These are phyloP conservation scores for Electrophaes corylata DNA, from an alignment of 2,888 invertebrate genomes.

Conservation along the genomic window DNA sequence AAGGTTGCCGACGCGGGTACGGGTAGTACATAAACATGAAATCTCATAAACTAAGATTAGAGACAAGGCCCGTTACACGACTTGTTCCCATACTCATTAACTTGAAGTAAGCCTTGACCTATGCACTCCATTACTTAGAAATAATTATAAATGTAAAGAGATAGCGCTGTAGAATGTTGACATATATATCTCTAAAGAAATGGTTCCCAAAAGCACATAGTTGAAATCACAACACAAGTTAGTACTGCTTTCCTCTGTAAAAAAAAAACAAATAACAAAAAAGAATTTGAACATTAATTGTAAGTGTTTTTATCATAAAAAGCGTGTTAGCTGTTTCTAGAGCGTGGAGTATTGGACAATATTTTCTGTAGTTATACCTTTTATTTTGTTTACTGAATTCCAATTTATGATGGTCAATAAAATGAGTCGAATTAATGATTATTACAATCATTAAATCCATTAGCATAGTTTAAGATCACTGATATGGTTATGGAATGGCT, in stretches of 20 bases:
- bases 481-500: slow-evolving; percentile 24
- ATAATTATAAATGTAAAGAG: background rate
- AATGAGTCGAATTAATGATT: slow-evolving; percentile 25
- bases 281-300: slow-evolving; percentile 4
- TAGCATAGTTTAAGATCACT: slow-evolving; percentile 23
- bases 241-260: slow-evolving; percentile 17
- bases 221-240: too few relatives aligned
- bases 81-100: slow-evolving; percentile 1
- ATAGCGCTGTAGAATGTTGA: background rate
- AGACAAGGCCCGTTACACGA: background rate
- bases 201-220: slow-evolving; percentile 35
- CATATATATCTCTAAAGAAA: too few relatives aligned
- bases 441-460: slow-evolving; percentile 26
- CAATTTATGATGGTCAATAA: slow-evolving; percentile 21
- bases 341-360: slow-evolving; percentile 5
- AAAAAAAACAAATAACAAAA: slow-evolving; percentile 12
- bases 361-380: background rate
- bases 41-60: slow-evolving; percentile 1
- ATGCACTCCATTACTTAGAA: background rate
- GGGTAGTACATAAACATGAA: slow-evolving; percentile 1
- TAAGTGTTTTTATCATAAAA: background rate
- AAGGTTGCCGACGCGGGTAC: background rate
- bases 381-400: slow-evolving; percentile 5
- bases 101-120: slow-evolving; percentile 1
- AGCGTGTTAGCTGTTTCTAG: background rate